These are phyloP conservation scores for Polypedilum pembai DNA, from an alignment of 1,140 invertebrate genomes.

Conservation along the genomic window DNA sequence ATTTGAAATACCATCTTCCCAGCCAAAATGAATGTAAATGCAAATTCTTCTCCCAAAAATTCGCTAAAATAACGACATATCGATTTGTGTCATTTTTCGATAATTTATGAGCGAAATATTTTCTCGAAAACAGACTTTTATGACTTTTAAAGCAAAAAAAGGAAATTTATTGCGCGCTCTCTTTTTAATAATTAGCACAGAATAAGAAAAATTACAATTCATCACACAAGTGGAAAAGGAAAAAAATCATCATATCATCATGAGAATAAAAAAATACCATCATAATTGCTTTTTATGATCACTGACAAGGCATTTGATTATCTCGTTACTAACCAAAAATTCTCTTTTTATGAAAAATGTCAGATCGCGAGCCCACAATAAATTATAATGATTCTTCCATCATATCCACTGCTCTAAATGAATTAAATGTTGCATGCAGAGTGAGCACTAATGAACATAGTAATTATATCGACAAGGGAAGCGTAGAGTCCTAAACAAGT, in stretches of 20 bases:
- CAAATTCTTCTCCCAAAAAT: too few species aligned
- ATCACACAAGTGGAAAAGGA: too few species aligned
- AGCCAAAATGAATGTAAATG: too few species aligned
- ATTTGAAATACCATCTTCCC: too few species aligned
- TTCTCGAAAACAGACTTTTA: too few species aligned
- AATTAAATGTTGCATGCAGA: slow-evolving; percentile 26
- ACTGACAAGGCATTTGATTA: slow-evolving; percentile 11
- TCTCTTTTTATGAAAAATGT: not conserved
- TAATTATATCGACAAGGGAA: slow-evolving; percentile 19
- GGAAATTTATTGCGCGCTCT: too few species aligned
- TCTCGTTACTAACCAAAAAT: not conserved
- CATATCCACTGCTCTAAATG: not conserved
- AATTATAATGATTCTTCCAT: not conserved
- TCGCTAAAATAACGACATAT: too few species aligned
- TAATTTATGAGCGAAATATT: too few species aligned
- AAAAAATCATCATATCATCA: not conserved
- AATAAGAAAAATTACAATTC: too few species aligned
- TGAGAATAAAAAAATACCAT: not conserved
- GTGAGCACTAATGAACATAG: slow-evolving; percentile 22
- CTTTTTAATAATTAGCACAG: too few species aligned
- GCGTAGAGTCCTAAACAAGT: slow-evolving; percentile 15
- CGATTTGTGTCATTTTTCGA: too few species aligned
- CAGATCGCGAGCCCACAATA: slow-evolving; percentile 6
- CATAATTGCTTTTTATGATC: slow-evolving; percentile 18
- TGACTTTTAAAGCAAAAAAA: too few species aligned